Evolutionary conservation across 2,113 vertebrate species (phyloP).

Genomic region (Chionodraco myersi): DNA sequence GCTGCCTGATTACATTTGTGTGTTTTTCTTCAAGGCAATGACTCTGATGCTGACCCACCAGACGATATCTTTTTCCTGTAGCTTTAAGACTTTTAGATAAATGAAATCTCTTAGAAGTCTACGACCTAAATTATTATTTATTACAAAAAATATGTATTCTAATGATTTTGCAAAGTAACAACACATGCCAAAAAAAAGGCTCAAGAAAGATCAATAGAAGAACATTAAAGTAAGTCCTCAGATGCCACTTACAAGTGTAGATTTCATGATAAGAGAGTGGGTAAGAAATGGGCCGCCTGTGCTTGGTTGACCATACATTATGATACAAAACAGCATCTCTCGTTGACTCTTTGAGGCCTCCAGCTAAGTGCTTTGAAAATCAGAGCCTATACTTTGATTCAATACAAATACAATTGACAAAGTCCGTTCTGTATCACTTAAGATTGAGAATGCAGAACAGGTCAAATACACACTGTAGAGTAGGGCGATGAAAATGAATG

Average conservation of each 20-base stretch:
- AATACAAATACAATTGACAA: slow-evolving; percentile 16
- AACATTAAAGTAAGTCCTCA: not conserved
- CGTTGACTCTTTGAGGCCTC: slow-evolving; percentile 10
- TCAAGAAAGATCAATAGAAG: not conserved
- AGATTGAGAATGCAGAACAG: slow-evolving; percentile 15
- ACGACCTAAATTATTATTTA: too few relatives aligned
- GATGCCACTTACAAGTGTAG: slow-evolving; percentile 21
- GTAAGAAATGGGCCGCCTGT: slow-evolving; percentile 23
- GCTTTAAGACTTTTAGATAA: not conserved
- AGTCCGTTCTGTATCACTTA: slow-evolving; percentile 16
- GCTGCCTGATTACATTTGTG: slow-evolving; percentile 13
- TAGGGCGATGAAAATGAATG: not conserved
- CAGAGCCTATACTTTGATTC: not conserved
- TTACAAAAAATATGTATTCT: not conserved
- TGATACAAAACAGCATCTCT: not conserved
- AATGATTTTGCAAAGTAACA: not conserved
- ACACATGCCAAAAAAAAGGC: not conserved
- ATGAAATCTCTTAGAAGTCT: too few relatives aligned
- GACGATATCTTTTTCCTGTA: not conserved
- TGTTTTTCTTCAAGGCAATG: not conserved
- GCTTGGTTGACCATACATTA: slow-evolving; percentile 9
- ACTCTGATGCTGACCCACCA: not conserved
- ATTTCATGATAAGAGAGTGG: slow-evolving; percentile 6
- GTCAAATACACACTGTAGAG: slow-evolving; percentile 10
- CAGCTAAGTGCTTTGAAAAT: slow-evolving; percentile 30